These are phyloP conservation scores for Armadillidium nasatum DNA, from an alignment of 1,140 invertebrate genomes.

Conservation along the genomic window DNA sequence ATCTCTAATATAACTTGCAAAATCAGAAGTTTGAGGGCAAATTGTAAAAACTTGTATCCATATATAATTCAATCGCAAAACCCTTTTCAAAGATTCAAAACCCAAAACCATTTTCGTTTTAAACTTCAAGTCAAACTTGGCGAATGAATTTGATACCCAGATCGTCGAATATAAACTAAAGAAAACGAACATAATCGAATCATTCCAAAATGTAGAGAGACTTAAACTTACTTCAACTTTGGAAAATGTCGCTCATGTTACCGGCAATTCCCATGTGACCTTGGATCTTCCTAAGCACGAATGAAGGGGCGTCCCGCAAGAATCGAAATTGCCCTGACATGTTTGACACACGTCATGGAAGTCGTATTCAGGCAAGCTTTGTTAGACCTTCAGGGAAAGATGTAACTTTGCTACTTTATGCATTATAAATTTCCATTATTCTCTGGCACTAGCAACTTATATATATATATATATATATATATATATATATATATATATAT, in stretches of 20 bases:
- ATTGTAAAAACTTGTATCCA: no score
- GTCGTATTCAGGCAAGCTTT: not conserved
- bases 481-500: slow-evolving; percentile 15
- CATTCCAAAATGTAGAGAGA: no score
- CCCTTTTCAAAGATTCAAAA: no score
- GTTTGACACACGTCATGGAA: not conserved
- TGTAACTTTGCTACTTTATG: not conserved
- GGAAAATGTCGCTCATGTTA: not conserved
- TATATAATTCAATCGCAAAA: no score
- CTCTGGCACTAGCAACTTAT: not conserved
- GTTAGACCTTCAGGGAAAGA: not conserved
- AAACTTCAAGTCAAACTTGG: no score
- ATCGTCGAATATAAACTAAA: no score
- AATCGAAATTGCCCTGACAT: not conserved
- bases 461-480: slow-evolving; percentile 11
- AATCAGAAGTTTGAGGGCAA: no score
- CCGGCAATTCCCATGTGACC: not conserved
- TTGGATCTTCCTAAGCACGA: not conserved
- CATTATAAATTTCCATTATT: not conserved
- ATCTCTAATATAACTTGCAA: no score
- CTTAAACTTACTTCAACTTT: not conserved
- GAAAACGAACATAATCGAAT: no score
- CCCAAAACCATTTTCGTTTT: no score
- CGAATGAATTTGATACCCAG: no score
- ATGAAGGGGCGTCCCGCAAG: not conserved